Percentiles rank a stretch among this genome's conserved stretches.
Conservation (phyloP, 2,888 invertebrate genomes). For the Brenthis ino region DNA sequence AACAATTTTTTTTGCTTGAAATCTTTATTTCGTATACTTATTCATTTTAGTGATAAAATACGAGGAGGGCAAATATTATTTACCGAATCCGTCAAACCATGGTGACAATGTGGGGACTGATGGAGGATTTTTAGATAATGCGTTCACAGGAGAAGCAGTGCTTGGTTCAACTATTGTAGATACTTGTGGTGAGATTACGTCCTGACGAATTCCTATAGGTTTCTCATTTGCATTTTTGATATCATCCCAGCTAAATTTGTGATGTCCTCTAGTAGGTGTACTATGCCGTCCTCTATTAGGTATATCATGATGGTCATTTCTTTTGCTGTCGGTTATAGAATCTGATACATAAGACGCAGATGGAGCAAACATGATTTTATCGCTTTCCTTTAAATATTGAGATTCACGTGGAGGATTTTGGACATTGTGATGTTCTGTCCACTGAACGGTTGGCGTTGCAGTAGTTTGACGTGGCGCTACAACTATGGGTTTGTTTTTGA, state of each 20-base stretch:
- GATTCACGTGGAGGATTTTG: constrained; percentile 1
- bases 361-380: constrained; percentile 22
- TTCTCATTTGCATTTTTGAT: constrained; percentile 24
- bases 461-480: constrained; percentile 1
- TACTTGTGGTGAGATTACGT: neutral
- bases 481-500: constrained; percentile 4
- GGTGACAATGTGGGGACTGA: constrained; percentile 56
- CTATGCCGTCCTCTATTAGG: constrained; percentile 15
- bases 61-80: constrained; percentile 41
- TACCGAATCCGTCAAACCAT: constrained; percentile 57
- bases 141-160: neutral
- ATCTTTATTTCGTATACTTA: neutral
- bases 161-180: constrained; percentile 6
- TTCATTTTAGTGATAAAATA: neutral
- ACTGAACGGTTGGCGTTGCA: neutral
- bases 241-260: constrained; percentile 51
- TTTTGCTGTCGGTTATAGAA: constrained; percentile 14
- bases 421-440: neutral
- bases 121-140: constrained; percentile 37
- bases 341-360: constrained; percentile 31
- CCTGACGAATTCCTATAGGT: constrained; percentile 2
- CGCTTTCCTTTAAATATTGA: neutral
- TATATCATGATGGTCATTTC: constrained; percentile 14
- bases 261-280: constrained; percentile 44
- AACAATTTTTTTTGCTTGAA: neutral